phyloP scores from a whole-genome alignment of 2,113 vertebrate species.

The Dipodomys ordii region DNA sequence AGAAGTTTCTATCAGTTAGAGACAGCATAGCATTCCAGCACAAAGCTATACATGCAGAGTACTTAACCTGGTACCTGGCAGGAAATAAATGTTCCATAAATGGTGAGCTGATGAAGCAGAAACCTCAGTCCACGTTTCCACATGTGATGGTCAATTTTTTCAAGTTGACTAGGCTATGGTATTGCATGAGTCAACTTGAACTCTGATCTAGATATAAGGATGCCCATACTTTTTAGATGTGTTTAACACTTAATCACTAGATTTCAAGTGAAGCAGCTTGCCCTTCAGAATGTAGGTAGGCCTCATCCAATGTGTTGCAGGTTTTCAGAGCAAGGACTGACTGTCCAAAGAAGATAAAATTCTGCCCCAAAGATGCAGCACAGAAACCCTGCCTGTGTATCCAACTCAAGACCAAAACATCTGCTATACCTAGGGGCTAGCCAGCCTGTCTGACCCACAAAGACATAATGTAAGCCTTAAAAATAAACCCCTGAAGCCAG shows the following conservation, averaged over 20 bases:
- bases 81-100: rapidly evolving
- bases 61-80: neutral
- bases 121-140: neutral
- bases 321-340: neutral
- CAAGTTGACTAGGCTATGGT: too few relatives aligned
- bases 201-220: too few relatives aligned
- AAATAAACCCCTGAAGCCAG: neutral
- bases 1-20: too few relatives aligned
- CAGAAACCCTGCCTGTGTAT: neutral
- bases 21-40: neutral
- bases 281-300: neutral
- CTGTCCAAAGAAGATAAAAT: neutral
- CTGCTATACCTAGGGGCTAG: neutral
- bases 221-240: neutral
- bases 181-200: too few relatives aligned
- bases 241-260: neutral
- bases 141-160: neutral
- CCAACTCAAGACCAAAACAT: neutral
- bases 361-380: neutral
- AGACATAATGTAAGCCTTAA: neutral
- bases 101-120: neutral
- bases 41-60: neutral
- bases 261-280: neutral
- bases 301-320: neutral
- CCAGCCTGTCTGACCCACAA: neutral